Evolutionary conservation across 2,113 vertebrate genomes (phyloP), one percentile per base, ranked within the genome.

Genomic region (Eulacestoma nigropectus): DNA sequence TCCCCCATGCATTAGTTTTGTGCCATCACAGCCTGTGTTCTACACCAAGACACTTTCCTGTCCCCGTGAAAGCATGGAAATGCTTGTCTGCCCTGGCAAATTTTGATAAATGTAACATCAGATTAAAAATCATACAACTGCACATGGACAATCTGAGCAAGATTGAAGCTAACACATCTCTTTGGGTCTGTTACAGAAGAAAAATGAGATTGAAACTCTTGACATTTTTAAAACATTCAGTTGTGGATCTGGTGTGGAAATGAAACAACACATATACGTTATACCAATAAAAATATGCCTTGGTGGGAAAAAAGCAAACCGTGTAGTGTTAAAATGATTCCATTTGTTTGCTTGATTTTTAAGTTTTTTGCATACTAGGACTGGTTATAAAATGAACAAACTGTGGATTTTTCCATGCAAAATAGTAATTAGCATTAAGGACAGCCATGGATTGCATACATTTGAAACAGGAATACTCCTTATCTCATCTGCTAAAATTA

Each of bases 71-170:
- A 89, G 55, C 25, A 42, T 12, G 72, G 95, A 63, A 78, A 97
- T 88, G 95, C 95, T 96, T 97, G 93, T 97, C 97, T 98, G 93
- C 96, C 53, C 91, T 18, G 62, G 96, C 84, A 98, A 97, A 98
- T 97, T 96, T 97, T 97, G 97, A 98, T 97, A 97, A 98, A 98
- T 97, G 90, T 42, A 92, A 92, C 77, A 93, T 86, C 95, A 96
- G 57, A 96, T 95, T 97, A 95, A 96, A 92, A 85, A 72, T 83
- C 96, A 86, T 93, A 84, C 29, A 94, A 76, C 33, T 47, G 68
- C 80, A 26, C 7, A 42, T 11, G 82, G 89, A 68, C 78, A 93
- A 90, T 82, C 85, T 97, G 95, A 97, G 97, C 93, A 96, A 79
- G 94, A 95, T 13, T 78, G 87, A 95, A 93, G 50, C 65, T 56